Evolutionary conservation across 2,797 vertebrate species (phyloP).

Genomic region (Stomatorhinus walkeri): DNA sequence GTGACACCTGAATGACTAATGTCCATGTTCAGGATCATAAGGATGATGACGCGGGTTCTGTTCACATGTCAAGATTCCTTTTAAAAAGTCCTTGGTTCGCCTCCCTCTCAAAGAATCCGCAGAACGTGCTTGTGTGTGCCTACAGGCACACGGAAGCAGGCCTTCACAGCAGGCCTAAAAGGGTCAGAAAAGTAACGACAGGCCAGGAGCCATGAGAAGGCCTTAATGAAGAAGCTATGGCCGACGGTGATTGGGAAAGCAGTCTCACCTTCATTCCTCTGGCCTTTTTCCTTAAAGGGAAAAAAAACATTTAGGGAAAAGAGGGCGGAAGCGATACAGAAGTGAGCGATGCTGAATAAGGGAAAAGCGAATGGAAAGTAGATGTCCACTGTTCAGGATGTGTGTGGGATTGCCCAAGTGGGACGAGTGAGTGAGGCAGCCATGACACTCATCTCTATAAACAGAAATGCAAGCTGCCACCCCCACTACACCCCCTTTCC

Average conservation of each 20-base stretch:
- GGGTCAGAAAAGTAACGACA: not conserved
- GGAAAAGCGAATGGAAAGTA: not conserved
- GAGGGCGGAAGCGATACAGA: not conserved
- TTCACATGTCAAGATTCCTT: not conserved
- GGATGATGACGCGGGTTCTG: not conserved
- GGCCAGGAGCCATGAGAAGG: not conserved
- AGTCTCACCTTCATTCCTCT: not conserved
- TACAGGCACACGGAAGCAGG: not conserved
- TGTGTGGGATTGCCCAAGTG: not conserved
- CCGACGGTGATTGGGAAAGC: not conserved
- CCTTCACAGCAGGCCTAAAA: not conserved
- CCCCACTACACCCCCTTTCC: not conserved
- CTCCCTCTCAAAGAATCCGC: not conserved
- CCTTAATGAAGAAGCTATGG: not conserved
- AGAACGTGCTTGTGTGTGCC: not conserved
- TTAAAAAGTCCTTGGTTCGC: not conserved
- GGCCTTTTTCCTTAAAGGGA: not conserved
- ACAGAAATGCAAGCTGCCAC: not conserved
- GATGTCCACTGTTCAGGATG: not conserved
- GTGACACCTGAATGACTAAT: not conserved
- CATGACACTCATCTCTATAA: not conserved
- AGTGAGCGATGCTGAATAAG: not conserved
- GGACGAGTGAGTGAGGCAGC: not conserved
- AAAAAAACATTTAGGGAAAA: not conserved
- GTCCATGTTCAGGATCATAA: not conserved